Evolutionary conservation across 2,113 vertebrate species (phyloP), one percentile per base, ranked within the genome.

Genomic region (Odobenus rosmarus): DNA sequence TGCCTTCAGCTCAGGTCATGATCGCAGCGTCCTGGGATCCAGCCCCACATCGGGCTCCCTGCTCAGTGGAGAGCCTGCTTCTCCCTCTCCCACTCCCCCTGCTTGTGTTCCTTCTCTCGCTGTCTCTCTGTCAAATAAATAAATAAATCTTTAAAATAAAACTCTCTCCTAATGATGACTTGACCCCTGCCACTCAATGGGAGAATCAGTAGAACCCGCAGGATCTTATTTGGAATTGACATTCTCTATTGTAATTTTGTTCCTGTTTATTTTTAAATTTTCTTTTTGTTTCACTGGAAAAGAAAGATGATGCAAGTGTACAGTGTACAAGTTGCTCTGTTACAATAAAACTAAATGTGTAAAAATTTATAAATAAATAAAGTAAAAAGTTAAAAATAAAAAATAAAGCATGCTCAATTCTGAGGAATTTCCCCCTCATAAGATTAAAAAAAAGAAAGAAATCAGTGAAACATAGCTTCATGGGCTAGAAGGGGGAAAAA

Each of bases 341-440:
- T 67, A 67, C 31, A 33, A 8, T 16, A 67, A 67, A 67, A 67
- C 62, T 67, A 33, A 64, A 64, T 15, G 28, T 64, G 31, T 64
- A 64, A 33, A 64, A 64, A 46, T 46, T 46, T 46, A 46, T 46
- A 46, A 62, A 62, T 62, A 61, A 62, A 62, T 28, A 61, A 14
- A 53, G n/a, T 92, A 79, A 81, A 89, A 92, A 67, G 7, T 53
- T 39, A 55, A 91, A 86, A 83, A 39, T 15, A 88, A 88, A 88
- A 15, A 26, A 69, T 39, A 31, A 46, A 79, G 62, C 24, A n/a
- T 11, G 14, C n/a, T 74, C 42, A 79, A 42, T 53, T 88, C 69
- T 88, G 36, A 95, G 15, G 28, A 92, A 77, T 49, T 77, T 64
- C 5, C 42, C 6, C 26, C 7, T 39, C 24, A 12, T 24, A 49